A percentile compares a stretch with the other conserved stretches of the same genome.
Evolutionary conservation across 2,888 invertebrate species (phyloP).

Genomic region (Smittia sp.): DNA sequence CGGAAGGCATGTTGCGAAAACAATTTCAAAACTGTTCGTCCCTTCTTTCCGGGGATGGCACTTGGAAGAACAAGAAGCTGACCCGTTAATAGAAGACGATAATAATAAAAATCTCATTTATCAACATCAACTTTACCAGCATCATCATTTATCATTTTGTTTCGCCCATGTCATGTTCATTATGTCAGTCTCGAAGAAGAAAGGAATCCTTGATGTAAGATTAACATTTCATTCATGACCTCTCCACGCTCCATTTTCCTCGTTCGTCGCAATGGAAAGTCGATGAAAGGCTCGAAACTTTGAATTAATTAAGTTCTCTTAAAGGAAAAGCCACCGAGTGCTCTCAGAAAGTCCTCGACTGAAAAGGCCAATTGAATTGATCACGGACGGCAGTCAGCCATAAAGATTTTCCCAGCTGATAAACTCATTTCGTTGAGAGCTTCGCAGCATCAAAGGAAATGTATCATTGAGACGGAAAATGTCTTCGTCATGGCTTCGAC

Average conservation of each 20-base stretch:
- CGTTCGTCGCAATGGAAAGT: not conserved
- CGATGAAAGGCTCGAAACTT: not conserved
- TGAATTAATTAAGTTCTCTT: too few species aligned
- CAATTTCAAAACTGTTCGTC: not conserved
- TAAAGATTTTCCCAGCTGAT: too few species aligned
- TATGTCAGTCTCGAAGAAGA: conserved; percentile 16
- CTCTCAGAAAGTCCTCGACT: too few species aligned
- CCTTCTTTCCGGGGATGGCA: too few species aligned
- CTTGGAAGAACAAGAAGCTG: not conserved
- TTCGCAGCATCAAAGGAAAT: too few species aligned
- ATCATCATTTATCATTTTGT: conserved; percentile 29
- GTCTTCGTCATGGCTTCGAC: too few species aligned
- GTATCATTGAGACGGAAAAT: too few species aligned
- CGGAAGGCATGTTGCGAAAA: not conserved
- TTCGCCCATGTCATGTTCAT: conserved; percentile 26
- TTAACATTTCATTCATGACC: conserved; percentile 17
- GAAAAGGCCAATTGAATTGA: too few species aligned
- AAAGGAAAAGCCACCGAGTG: too few species aligned
- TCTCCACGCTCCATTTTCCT: not conserved
- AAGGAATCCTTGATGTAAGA: conserved; percentile 20
- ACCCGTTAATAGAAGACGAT: not conserved
- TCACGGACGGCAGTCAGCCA: too few species aligned
- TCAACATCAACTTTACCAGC: conserved; percentile 14
- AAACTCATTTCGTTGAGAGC: too few species aligned
- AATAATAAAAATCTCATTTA: conserved; percentile 21